Evolutionary conservation across 2,888 invertebrate genomes (phyloP).

Genomic region (Macrophya alboannulata): DNA sequence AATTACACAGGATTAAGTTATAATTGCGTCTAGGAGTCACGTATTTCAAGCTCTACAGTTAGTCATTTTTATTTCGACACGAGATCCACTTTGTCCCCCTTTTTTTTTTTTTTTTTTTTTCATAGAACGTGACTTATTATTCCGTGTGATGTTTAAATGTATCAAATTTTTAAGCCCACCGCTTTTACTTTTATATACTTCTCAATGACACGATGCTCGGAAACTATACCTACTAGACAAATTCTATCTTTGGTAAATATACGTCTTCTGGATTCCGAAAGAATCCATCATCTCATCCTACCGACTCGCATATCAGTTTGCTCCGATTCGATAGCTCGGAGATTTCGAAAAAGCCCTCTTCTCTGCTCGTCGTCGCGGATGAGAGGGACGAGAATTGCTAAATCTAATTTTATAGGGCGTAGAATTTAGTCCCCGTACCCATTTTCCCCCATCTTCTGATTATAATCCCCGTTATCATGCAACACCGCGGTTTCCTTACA

Average conservation of each 20-base stretch:
- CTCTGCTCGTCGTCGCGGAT: background rate
- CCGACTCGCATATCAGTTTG: background rate
- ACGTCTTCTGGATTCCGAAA: background rate
- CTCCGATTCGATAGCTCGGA: background rate
- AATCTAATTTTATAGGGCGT: background rate
- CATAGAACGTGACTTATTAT: constrained; percentile 37
- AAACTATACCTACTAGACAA: background rate
- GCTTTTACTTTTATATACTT: background rate
- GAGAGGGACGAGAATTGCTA: background rate
- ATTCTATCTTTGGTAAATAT: constrained; percentile 10
- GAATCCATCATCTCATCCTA: background rate
- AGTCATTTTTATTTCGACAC: background rate
- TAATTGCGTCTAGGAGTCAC: background rate
- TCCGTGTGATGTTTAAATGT: constrained; percentile 35
- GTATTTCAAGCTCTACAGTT: background rate
- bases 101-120: too few relatives aligned
- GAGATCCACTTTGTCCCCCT: background rate
- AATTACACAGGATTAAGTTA: background rate
- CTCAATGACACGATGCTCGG: background rate
- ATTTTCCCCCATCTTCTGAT: background rate
- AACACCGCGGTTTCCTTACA: background rate
- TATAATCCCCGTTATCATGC: background rate
- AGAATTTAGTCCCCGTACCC: background rate
- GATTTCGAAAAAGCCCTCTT: background rate
- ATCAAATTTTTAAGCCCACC: constrained; percentile 30